Evolutionary conservation across 2,797 vertebrate species (phyloP), one percentile per base, ranked within the genome.

Genomic region (Mycteria americana): DNA sequence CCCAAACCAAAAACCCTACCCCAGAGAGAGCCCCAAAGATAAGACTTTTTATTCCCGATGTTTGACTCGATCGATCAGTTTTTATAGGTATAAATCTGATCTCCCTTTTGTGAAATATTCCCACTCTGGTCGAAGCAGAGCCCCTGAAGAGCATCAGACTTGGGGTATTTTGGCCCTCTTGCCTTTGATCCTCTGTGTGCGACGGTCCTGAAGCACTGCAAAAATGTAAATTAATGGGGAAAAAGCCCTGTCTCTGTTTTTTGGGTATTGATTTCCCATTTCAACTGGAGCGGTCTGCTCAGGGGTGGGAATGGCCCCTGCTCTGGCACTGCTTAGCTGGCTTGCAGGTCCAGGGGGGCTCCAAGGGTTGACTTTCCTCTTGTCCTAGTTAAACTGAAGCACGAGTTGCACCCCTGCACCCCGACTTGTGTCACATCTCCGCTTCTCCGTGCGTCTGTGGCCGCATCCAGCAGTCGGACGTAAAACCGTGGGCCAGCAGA

Each of bases 21-120:
- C 7, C 13, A 46, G 37, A 57, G 30, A 73, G 16, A 33, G 3
- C 5, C 11, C 23, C 0, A 1, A 37, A 27, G 50, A 21, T 1
- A 24, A 39, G 35, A 33, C 7, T 72, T 35, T 41, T 53, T 50
- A 63, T 74, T 88, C 41, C 13, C 25, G 51, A n/a, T 73, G 27
- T n/a, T 82, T 62, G n/a, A 35, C 30, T 50, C 19, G 14, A 7
- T 53, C 43, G 76, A 3, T 24, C 11, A 2, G 11, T 16, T 39
- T 50, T 70, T 24, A 48, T 23, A 81, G 28, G 23, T n/a, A 9
- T 30, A n/a, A 37, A 56, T 8, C 35, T 31, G 27, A 43, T 35
- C 35, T 88, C 7, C 21, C 15, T 56, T 22, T 54, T 39, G 54
- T 63, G 56, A 68, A 54, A 48, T 62, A 31, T 23, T 45, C 75